Percentiles rank a stretch among this genome's conserved stretches.
Evolutionary conservation across 2,113 vertebrate species (phyloP).

Genomic region (Sterrhoptilus dennistouni): DNA sequence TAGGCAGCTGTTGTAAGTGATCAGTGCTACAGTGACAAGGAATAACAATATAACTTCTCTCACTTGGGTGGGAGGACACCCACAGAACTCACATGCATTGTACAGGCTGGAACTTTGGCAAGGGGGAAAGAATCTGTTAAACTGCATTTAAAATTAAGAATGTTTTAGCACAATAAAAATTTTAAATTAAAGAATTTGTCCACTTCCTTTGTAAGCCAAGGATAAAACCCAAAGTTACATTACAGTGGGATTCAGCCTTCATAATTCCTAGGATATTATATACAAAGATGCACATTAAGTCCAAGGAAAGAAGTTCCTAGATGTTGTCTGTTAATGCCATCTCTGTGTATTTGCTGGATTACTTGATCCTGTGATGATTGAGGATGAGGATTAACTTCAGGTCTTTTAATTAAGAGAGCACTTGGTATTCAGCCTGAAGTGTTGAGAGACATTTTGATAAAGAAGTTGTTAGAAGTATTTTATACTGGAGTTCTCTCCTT

Average conservation of each 20-base stretch:
- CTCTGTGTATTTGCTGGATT: not conserved
- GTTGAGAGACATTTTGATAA: not conserved
- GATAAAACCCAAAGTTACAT: not conserved
- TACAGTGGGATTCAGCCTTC: not conserved
- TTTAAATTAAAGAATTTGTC: not conserved
- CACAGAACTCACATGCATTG: fast-evolving
- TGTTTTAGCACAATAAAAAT: not conserved
- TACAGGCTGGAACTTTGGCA: not conserved
- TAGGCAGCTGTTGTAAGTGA: not conserved
- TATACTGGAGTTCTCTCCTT: not conserved
- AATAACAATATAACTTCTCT: not conserved
- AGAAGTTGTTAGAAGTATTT: not conserved
- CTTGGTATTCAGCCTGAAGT: not conserved
- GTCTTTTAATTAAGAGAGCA: not conserved
- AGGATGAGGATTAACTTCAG: not conserved
- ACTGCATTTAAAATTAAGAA: not conserved
- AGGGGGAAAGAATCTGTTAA: not conserved
- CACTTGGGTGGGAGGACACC: not conserved
- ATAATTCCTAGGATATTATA: not conserved
- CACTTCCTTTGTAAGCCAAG: not conserved
- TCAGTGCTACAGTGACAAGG: not conserved
- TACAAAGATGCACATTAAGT: not conserved
- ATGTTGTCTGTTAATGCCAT: not conserved
- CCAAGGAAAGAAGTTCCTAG: not conserved
- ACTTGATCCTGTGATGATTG: not conserved